phyloP scores from a whole-genome alignment of 2,797 vertebrate genomes.

The Ctenochaetus hawaiiensis region DNA sequence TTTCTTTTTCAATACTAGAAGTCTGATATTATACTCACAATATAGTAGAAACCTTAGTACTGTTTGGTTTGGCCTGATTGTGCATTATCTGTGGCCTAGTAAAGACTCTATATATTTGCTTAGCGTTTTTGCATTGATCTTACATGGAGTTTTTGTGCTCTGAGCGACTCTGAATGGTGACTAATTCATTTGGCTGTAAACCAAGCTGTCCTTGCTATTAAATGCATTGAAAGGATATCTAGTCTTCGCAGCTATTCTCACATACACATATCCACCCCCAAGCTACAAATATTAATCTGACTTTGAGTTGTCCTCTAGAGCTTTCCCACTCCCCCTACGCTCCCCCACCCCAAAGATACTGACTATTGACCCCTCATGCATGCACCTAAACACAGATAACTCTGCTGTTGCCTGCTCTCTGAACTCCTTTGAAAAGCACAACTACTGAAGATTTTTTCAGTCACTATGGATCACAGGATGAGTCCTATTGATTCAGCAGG shows the following conservation, averaged over 20 bases:
- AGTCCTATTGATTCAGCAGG: slow-evolving; percentile 67
- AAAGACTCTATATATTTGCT: slow-evolving; percentile 32
- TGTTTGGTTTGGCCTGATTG: neutral
- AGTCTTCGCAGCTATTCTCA: slow-evolving; percentile 31
- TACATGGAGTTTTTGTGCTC: slow-evolving; percentile 20
- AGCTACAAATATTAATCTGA: slow-evolving; percentile 62
- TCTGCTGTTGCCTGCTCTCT: slow-evolving; percentile 55
- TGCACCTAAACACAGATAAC: slow-evolving; percentile 53
- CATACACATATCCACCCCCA: slow-evolving; percentile 29
- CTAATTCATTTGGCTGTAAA: slow-evolving; percentile 35
- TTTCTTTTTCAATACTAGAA: too few relatives aligned
- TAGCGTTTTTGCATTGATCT: slow-evolving; percentile 39
- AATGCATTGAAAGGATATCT: slow-evolving; percentile 27
- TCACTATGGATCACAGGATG: slow-evolving; percentile 60
- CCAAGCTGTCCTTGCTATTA: slow-evolving; percentile 34
- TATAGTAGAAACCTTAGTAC: neutral
- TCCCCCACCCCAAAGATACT: slow-evolving; percentile 35
- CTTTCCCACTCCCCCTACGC: slow-evolving; percentile 4
- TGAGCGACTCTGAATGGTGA: slow-evolving; percentile 34
- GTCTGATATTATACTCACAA: neutral
- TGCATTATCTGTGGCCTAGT: slow-evolving; percentile 21
- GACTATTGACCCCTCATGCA: slow-evolving; percentile 57
- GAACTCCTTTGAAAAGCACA: slow-evolving; percentile 72
- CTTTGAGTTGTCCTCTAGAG: slow-evolving; percentile 69
- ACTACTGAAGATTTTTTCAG: slow-evolving; percentile 54